Base-by-base conservation (phyloP, 2,888 invertebrate species). In the Microplitis manilae region DNA sequence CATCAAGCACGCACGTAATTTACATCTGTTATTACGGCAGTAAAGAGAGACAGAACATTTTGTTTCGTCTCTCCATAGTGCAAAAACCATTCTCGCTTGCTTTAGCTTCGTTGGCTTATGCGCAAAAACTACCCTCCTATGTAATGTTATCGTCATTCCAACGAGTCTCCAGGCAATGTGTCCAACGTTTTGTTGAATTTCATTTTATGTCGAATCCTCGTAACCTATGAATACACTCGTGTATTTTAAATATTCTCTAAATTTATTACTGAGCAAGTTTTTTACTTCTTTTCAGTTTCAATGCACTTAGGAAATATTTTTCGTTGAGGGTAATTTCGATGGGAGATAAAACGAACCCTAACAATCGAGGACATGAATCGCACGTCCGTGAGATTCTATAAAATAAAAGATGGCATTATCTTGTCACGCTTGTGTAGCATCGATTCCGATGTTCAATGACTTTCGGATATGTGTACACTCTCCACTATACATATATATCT, bases 1-100 rank as follows among this genome's bases (percentile, higher is more conserved):
- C 39, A 50, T 38, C 69, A 41, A 75, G 87, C 86, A 88, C 87
- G 86, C 87, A 86, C 87, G 89, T 89, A 89, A 89, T 89, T 89
- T 89, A 89, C 89, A 89, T 89, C 88, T 89, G 88, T 89, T 89
- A 88, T 88, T 89, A 87, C 86, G 77, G 60, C 64, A 68, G 73
- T 77, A 68, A 70, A 72, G 67, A 60, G 64, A 64, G 41, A 73
- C 38, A n/a, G 69, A 50, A 74, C 30, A 73, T 73, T 73, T 73
- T 69, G 69, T 64, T 64, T 73, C 50, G 15, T 60, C 6, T 64
- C 8, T 67, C n/a, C 65, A 59, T 73, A 50, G 72, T 64, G 41
- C 62, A 72, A 72, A 72, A 72, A 72, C 72, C 50, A 61, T 59
- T 71, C 65, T 70, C 40, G 62, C 72, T 40, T 72, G 13, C 68